A percentile compares a stretch with the other conserved stretches of the same genome.
These are phyloP conservation scores for Anarhynchus alexandrinus DNA, from an alignment of 2,113 vertebrate species.

Conservation along the genomic window DNA sequence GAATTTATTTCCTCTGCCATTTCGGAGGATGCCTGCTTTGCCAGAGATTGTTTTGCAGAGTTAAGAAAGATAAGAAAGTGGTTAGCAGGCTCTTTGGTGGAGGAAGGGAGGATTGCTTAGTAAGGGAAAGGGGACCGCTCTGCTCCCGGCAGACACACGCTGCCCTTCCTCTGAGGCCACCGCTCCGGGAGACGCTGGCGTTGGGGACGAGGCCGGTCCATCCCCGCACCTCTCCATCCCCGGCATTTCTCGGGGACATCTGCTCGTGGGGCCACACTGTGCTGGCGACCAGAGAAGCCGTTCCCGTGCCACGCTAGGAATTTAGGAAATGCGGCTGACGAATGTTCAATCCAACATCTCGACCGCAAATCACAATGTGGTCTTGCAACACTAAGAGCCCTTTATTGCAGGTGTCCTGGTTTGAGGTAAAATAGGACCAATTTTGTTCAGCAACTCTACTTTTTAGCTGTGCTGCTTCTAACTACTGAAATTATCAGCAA, in stretches of 20 bases:
- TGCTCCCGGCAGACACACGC: background rate
- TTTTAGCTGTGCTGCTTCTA: too few species aligned
- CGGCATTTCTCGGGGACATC: accelerated
- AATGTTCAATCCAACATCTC: background rate
- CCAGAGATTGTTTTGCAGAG: slow-evolving; percentile 59
- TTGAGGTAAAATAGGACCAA: too few species aligned
- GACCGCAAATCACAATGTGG: background rate
- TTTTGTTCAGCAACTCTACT: too few species aligned
- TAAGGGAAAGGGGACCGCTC: slow-evolving; percentile 56
- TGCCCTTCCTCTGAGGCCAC: slow-evolving; percentile 54
- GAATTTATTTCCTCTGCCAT: slow-evolving; percentile 61
- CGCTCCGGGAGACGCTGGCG: background rate
- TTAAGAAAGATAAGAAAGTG: slow-evolving; percentile 65
- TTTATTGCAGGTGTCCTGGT: background rate
- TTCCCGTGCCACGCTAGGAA: background rate
- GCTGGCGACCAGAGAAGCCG: background rate
- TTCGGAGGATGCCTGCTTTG: slow-evolving; percentile 54
- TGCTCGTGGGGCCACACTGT: background rate
- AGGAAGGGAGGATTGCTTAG: slow-evolving; percentile 64
- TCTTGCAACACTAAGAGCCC: background rate
- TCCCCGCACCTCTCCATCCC: background rate
- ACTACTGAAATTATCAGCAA: too few species aligned
- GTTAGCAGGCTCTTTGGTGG: slow-evolving; percentile 46
- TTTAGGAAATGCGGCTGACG: background rate
- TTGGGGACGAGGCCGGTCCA: background rate